Evolutionary conservation across 64 coral and sea anemone genomes (phyloP).

Genomic region (Hydrozoanthus tunicans): DNA sequence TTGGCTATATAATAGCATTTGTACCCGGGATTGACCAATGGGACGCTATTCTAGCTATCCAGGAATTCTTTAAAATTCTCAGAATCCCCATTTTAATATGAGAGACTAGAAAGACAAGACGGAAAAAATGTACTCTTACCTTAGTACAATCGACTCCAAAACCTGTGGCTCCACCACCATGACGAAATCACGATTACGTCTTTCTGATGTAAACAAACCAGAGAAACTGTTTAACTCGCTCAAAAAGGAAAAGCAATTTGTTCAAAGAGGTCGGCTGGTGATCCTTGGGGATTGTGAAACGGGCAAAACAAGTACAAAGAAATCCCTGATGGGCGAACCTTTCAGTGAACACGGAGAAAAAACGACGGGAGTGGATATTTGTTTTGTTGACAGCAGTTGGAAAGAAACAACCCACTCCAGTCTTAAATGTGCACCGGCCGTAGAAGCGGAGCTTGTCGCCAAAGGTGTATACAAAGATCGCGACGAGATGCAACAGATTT

Average conservation of each 20-base stretch:
- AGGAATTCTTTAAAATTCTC: no score
- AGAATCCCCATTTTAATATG: no score
- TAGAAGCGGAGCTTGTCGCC: conserved; percentile 17
- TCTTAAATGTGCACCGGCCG: not conserved
- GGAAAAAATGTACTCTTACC: not conserved
- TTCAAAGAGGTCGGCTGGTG: not conserved
- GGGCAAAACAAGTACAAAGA: conserved; percentile 38
- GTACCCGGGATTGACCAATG: no score
- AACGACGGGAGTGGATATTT: not conserved
- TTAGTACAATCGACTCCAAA: not conserved
- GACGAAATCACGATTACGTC: not conserved
- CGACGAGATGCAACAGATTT: not conserved
- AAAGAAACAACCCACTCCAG: not conserved
- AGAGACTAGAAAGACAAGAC: not conserved
- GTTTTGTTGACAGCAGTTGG: conserved; percentile 5
- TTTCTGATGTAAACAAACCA: not conserved
- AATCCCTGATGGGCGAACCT: not conserved
- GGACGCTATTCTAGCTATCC: no score
- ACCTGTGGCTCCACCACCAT: not conserved
- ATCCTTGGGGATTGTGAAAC: not conserved
- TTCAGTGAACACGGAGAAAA: not conserved
- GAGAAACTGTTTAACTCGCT: not conserved
- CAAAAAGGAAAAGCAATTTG: not conserved
- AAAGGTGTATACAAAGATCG: not conserved
- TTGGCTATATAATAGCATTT: no score